phyloP scores from a whole-genome alignment of 2,113 vertebrate species.

The Engystomops pustulosus region DNA sequence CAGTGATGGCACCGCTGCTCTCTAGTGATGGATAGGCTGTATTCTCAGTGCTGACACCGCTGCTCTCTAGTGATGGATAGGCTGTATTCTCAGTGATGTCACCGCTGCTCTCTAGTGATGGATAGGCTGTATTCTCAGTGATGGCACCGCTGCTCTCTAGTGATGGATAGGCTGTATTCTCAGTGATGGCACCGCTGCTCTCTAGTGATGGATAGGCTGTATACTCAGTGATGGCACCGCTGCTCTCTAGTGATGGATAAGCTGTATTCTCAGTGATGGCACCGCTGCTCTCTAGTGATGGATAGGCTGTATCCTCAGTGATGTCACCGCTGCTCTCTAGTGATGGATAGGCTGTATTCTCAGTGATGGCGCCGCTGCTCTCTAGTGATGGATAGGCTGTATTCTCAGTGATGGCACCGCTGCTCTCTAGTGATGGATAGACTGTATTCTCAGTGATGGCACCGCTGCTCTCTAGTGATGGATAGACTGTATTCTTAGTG shows the following conservation, averaged over 20 bases:
- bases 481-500: background rate
- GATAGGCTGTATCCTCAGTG: background rate
- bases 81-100: background rate
- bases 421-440: background rate
- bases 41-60: background rate
- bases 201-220: too few species aligned
- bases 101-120: background rate
- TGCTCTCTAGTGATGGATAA: background rate
- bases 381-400: background rate
- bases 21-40: too few species aligned
- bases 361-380: background rate
- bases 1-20: constrained; percentile 4
- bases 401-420: background rate
- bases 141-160: background rate
- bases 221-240: background rate
- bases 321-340: background rate
- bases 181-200: background rate
- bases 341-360: too few species aligned
- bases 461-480: background rate
- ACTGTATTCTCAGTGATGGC: background rate
- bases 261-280: too few species aligned
- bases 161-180: background rate
- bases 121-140: background rate
- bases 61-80: background rate
- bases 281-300: background rate